Conservation (phyloP, 2,113 vertebrate species). For the Ameiurus melas region DNA sequence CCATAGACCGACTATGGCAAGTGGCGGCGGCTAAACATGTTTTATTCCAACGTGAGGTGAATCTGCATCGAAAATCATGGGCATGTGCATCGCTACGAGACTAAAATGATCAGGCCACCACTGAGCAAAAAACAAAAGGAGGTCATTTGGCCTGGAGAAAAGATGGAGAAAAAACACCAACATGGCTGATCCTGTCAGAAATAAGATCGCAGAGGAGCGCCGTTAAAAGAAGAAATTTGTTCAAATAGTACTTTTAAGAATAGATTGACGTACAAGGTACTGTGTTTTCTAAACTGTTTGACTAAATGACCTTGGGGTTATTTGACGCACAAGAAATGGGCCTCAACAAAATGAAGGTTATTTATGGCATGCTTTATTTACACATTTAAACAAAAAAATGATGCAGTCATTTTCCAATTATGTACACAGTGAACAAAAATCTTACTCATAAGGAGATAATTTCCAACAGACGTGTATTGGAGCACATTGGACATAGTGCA, state of each 20-base stretch:
- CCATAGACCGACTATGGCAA: neutral
- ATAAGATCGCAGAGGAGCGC: neutral
- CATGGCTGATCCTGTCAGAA: neutral
- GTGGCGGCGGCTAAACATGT: neutral
- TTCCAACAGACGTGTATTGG: neutral
- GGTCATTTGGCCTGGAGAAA: neutral
- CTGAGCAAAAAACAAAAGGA: neutral
- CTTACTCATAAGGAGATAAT: neutral
- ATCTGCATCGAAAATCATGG: neutral
- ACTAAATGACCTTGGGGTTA: neutral
- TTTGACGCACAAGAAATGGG: neutral
- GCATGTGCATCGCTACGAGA: neutral
- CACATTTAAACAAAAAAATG: too few species aligned
- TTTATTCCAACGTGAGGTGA: neutral
- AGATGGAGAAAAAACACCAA: neutral
- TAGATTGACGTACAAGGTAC: neutral
- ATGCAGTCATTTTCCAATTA: too few species aligned
- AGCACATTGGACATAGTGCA: neutral
- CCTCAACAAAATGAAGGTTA: neutral
- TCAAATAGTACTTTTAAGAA: neutral
- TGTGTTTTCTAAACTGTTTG: neutral
- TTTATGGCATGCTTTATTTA: too few species aligned
- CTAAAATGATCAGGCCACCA: neutral
- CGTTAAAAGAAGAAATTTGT: neutral
- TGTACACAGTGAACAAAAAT: too few species aligned